Evolutionary conservation across 2,113 vertebrate genomes (phyloP), one percentile per base, ranked within the genome.

Genomic region (Tonatia bakeri): DNA sequence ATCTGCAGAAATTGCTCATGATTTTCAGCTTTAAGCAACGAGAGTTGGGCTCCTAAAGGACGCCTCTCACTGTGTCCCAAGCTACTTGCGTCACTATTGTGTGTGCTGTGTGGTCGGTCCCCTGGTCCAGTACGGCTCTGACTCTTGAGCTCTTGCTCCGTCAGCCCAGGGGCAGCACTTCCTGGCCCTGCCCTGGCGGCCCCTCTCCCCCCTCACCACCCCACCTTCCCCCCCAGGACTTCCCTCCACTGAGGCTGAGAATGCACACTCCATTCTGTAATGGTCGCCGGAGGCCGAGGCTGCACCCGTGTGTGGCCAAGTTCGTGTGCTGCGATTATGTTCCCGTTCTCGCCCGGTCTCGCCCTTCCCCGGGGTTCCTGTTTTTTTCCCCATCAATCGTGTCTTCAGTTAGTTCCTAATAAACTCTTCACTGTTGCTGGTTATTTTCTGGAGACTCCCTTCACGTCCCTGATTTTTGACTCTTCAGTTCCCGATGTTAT

Each of bases 251-350:
- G 1, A 5, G 61, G 40, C 4, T 4, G 82, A 69, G 81, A 14
- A 8, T 1, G 1, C 0, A 15, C 4, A 0, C 7, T 5, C 31
- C 16, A 3, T 14, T 24, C 47, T 50, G 1, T 20, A 8, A 20
- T 11, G 11, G 47, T 50, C 47, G 47, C n/a, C 12, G 17, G 5
- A 3, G 12, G 17, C 52, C 20, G 26, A 28, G 64, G 20, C 15
- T 17, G 54, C 2, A 0, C 19, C 17, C 5, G 0, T 56, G 26
- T 0, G 1, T 12, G 7, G 31, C 24, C 1, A 14, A 7, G 31
- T 47, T 7, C 5, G 59, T 24, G 11, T 19, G 28, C 79, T 8
- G 5, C 13, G 43, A 8, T 52, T 5, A 5, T 5, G 2, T 16
- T 45, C 6, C 13, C 1, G 1, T 52, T 40, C 14, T 20, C 40